Conservation (phyloP, 2,888 invertebrate genomes). For the Tanypteryx hageni region DNA sequence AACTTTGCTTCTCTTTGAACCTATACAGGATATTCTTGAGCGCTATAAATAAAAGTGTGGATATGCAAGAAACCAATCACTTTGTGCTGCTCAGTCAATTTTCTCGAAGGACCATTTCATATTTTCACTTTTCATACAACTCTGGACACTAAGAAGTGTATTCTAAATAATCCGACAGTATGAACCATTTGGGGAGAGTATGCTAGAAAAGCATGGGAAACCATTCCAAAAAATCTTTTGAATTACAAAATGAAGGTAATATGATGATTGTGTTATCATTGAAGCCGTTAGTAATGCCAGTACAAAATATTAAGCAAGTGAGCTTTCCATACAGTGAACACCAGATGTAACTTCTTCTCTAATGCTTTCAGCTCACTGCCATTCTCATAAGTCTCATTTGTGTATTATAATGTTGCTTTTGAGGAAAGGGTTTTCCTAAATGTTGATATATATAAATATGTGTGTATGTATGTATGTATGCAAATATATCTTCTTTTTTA, state of each 20-base stretch:
- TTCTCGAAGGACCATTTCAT: slow-evolving; percentile 24
- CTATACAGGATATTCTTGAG: neutral
- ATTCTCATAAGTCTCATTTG: slow-evolving; percentile 36
- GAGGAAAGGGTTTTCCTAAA: slow-evolving; percentile 48
- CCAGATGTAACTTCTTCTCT: neutral
- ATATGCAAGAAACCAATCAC: neutral
- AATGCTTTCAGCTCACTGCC: slow-evolving; percentile 41
- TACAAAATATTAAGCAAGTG: slow-evolving; percentile 26
- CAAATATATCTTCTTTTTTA: slow-evolving; percentile 49
- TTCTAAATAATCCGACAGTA: neutral
- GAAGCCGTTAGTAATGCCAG: slow-evolving; percentile 41
- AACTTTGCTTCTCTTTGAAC: neutral
- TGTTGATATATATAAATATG: slow-evolving; percentile 30
- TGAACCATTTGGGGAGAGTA: neutral
- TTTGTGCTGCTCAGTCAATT: neutral
- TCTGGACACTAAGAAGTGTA: neutral
- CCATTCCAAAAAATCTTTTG: slow-evolving; percentile 45
- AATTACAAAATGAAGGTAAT: neutral
- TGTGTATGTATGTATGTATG: slow-evolving; percentile 44
- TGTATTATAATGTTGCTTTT: slow-evolving; percentile 46
- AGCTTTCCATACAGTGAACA: slow-evolving; percentile 32
- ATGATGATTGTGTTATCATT: slow-evolving; percentile 13
- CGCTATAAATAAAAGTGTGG: neutral
- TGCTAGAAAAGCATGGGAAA: slow-evolving; percentile 28
- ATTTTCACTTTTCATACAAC: slow-evolving; percentile 1